Conservation (phyloP, 2,888 invertebrate species). For the Drosophila nigricruria region DNA sequence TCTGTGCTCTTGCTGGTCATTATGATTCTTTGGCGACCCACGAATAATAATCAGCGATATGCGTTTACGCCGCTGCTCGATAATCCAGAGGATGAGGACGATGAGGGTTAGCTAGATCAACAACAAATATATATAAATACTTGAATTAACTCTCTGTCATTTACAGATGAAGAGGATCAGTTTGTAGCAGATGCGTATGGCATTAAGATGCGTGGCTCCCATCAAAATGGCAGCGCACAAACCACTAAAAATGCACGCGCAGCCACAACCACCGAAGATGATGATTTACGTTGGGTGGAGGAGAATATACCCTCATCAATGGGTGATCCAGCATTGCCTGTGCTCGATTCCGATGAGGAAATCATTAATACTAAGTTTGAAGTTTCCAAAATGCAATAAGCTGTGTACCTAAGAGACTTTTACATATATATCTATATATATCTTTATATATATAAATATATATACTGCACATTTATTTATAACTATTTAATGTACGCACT, state of each 20-base stretch:
- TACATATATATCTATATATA: conserved; percentile 21
- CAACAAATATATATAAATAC: background rate
- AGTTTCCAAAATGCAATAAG: conserved; percentile 94
- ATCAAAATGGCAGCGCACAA: conserved; percentile 85
- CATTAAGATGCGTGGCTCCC: conserved; percentile 89
- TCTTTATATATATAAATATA: conserved; percentile 9
- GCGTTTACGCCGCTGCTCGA: conserved; percentile 97
- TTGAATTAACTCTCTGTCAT: background rate
- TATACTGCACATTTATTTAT: conserved; percentile 52
- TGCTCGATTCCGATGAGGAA: conserved; percentile 93
- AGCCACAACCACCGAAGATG: conserved; percentile 87
- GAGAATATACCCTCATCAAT: conserved; percentile 94
- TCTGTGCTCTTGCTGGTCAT: conserved; percentile 94
- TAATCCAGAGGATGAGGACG: conserved; percentile 92
- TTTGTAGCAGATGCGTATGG: conserved; percentile 95
- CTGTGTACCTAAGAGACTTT: conserved; percentile 57
- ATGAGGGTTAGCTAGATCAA: conserved; percentile 86
- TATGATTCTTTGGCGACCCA: conserved; percentile 98
- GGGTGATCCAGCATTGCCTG: conserved; percentile 89
- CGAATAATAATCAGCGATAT: conserved; percentile 97
- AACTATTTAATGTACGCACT: conserved; percentile 39
- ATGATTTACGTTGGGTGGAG: conserved; percentile 96
- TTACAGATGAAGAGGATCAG: conserved; percentile 91
- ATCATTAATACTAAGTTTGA: conserved; percentile 94
- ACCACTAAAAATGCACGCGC: conserved; percentile 77